phyloP scores from a whole-genome alignment of 2,888 invertebrate genomes.

The Cerastoderma edule region DNA sequence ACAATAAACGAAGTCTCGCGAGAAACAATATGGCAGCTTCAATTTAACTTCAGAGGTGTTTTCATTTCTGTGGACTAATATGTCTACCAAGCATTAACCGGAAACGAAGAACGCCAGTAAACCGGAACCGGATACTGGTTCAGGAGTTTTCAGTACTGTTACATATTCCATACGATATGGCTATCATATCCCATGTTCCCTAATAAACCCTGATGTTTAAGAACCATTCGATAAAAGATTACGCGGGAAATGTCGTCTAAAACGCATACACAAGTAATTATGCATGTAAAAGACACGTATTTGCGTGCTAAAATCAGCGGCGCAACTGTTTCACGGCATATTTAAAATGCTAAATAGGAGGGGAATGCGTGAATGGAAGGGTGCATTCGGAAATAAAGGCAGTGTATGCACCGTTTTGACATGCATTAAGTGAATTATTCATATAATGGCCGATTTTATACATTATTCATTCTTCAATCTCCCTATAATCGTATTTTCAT shows the following conservation, averaged over 20 bases:
- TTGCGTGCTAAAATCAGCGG: conserved; percentile 18
- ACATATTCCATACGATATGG: no score
- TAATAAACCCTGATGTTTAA: no score
- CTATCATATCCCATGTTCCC: no score
- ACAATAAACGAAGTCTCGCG: no score
- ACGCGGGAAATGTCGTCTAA: conserved; percentile 5
- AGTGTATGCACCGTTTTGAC: conserved; percentile 22
- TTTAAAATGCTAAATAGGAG: conserved; percentile 26
- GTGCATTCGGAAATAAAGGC: conserved; percentile 9
- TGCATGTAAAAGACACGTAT: conserved; percentile 23
- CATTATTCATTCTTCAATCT: conserved; percentile 17
- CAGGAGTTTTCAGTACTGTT: no score
- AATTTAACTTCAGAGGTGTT: no score
- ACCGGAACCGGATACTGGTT: no score
- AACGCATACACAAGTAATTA: conserved; percentile 20
- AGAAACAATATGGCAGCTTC: no score
- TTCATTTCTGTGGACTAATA: no score
- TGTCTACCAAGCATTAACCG: no score
- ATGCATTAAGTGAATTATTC: conserved; percentile 27
- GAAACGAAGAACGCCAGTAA: no score
- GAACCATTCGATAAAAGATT: neutral
- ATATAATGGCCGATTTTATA: conserved; percentile 21
- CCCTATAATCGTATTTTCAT: neutral
- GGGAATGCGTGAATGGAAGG: conserved; percentile 13
- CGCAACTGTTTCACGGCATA: conserved; percentile 19